Base-by-base conservation (phyloP, 1,140 invertebrate species). In the Musca vetustissima region DNA sequence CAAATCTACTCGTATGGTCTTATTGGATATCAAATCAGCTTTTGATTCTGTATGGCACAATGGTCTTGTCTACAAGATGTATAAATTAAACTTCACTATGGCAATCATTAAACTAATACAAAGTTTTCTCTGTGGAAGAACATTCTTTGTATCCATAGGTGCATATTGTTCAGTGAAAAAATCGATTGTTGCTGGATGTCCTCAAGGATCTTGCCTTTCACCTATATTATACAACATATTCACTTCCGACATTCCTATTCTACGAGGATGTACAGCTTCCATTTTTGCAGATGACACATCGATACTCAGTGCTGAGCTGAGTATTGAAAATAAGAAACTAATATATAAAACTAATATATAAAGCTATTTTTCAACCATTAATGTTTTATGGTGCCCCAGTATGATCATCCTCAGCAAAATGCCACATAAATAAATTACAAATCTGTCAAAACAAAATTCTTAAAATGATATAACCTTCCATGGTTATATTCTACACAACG, bases 41-140 rank as follows among this genome's bases (percentile, higher is more conserved):
- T 81, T 79, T 50, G 76, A 83, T 55, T 72, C 66, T 1, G 75
- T 79, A 3, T 80, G 75, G 74, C 74, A 77, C 21, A 66, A 75
- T 48, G 76, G 76, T 0, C 69, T 81, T 4, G 66, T 80, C 15
- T 71, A 70, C 28, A 80, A 80, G 73, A 52, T 78, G 48, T 25
- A 43, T 19, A 43, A 64, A 43, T 19, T 69, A 1, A 64, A 72
- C 3, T 50, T 73, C 3, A 73, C 70, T n/a, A 7, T 25, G 1
- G 70, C 72, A 11, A 15, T 74, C 48, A 72, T 73, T 0, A 70
- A 71, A 72, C 48, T 72, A 2, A 67, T 75, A 13, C 52, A 53
- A 53, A 57, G 53, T 24, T 57, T 57, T 28, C 15, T 57, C 11
- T 13, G 7, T 24, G n/a, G n/a, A 11, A 57, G 53, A 57, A 15